Conservation (phyloP, 1,140 invertebrate genomes). For the Aphelenchoides besseyi region DNA sequence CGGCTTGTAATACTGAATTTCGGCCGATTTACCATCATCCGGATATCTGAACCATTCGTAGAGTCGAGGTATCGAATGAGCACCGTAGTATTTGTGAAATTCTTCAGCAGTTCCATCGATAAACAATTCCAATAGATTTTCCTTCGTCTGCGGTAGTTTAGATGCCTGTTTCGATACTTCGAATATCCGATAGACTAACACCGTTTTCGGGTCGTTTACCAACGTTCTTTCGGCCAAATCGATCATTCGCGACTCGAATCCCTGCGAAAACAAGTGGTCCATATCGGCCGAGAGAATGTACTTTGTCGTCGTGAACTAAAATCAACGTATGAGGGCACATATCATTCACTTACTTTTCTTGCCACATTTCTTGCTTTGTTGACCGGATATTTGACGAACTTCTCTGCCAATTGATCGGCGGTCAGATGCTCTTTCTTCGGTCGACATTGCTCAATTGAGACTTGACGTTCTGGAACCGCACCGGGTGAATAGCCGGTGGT, state of each 20-base stretch:
- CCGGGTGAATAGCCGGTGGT: background rate
- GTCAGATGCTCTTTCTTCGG: conserved; percentile 15
- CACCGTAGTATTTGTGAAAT: conserved; percentile 26
- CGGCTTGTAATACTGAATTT: conserved; percentile 8
- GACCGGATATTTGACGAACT: conserved; percentile 13
- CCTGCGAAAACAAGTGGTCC: conserved; percentile 26
- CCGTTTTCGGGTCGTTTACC: background rate
- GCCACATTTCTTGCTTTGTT: conserved; percentile 15
- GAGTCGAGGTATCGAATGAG: conserved; percentile 8
- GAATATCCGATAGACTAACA: conserved; percentile 31
- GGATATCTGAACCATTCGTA: conserved; percentile 17
- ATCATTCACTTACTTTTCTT: conserved; percentile 15
- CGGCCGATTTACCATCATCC: background rate
- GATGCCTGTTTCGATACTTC: conserved; percentile 9
- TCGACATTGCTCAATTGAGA: background rate
- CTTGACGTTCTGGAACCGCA: background rate
- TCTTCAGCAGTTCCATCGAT: conserved; percentile 18
- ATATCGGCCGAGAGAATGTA: conserved; percentile 28
- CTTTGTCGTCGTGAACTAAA: conserved; percentile 19
- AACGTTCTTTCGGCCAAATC: conserved; percentile 9
- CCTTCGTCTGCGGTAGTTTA: conserved; percentile 11
- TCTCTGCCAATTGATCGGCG: conserved; percentile 8
- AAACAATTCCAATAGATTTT: conserved; percentile 7
- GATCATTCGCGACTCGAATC: conserved; percentile 13
- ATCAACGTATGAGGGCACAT: background rate